Evolutionary conservation across 2,113 vertebrate species (phyloP), one percentile per base, ranked within the genome.

Genomic region (Datnioides undecimradiatus): DNA sequence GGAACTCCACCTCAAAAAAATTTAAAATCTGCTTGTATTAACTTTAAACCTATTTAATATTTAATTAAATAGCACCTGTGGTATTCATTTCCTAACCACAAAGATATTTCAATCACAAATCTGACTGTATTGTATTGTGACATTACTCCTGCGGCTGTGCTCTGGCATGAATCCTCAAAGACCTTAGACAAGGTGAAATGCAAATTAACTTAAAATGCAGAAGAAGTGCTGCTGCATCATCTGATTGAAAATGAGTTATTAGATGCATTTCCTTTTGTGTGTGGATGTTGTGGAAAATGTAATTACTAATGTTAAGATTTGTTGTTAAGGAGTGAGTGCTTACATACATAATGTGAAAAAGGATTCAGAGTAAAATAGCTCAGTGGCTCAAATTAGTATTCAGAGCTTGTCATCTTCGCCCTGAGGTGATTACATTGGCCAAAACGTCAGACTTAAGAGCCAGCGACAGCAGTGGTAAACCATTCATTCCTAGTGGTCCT

Each of bases 381-480:
- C 2, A 3, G 6, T 54, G 27, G 59, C 46, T 14, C 41, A 38
- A 19, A 62, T 75, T 55, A 62, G 19, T 62, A 74, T 33, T 68
- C 71, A 36, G 29, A 75, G 41, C 49, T 49, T 1, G 7, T 48
- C 49, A 51, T 23, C 34, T 3, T 25, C n/a, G 5, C 38, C 27
- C 41, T 33, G 38, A 75, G 70, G 52, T 55, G 46, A 69, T 46
- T 49, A 54, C 38, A 63, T 19, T 23, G 48, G 70, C 34, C 66
- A 58, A 45, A 65, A 38, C 59, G 34, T 72, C 43, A 71, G 33
- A 49, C 46, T 33, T 21, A 64, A 52, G 19, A 52, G 25, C 52
- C 21, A 31, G n/a, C 38, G 57, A 40, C 71, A 69, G 57, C 64
- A 55, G 57, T 46, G 57, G 13, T 63, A 2, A 38, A 34, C 14